Evolutionary conservation across 2,797 vertebrate genomes (phyloP).

Genomic region (Enteromius radiatus): DNA sequence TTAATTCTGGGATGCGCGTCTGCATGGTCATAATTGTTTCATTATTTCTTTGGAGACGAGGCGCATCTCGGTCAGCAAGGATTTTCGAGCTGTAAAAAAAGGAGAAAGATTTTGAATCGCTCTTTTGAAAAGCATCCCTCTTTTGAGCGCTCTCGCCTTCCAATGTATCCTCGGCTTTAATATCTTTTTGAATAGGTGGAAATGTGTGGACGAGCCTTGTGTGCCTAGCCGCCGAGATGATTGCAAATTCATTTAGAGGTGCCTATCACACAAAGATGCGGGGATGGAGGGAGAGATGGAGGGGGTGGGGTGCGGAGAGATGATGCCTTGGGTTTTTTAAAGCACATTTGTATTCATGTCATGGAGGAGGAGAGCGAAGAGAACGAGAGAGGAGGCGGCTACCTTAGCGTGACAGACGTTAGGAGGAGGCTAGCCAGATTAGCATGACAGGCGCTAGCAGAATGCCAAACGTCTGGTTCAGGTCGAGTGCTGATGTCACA

Average conservation of each 20-base stretch:
- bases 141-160: conserved; percentile 41
- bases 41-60: conserved; percentile 56
- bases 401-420: conserved; percentile 47
- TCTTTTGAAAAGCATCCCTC: conserved; percentile 42
- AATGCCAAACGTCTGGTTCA: conserved; percentile 38
- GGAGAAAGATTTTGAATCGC: conserved; percentile 5
- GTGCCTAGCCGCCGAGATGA: conserved; percentile 49
- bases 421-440: conserved; percentile 43
- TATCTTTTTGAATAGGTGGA: conserved; percentile 59
- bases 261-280: conserved; percentile 56
- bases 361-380: conserved; percentile 49
- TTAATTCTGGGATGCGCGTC: conserved; percentile 59
- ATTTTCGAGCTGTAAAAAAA: conserved; percentile 46
- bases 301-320: conserved; percentile 46
- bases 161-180: conserved; percentile 51
- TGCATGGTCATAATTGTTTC: conserved; percentile 62
- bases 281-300: conserved; percentile 42
- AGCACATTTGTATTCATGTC: conserved; percentile 68
- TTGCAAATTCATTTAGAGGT: conserved; percentile 63
- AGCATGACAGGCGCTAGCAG: conserved; percentile 44
- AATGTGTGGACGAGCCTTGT: conserved; percentile 44
- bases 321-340: conserved; percentile 63
- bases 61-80: conserved; percentile 50
- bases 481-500: conserved; percentile 40
- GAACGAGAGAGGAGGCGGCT: conserved; percentile 43